Conservation (phyloP, 2,113 vertebrate species). For the Chroicocephalus ridibundus region DNA sequence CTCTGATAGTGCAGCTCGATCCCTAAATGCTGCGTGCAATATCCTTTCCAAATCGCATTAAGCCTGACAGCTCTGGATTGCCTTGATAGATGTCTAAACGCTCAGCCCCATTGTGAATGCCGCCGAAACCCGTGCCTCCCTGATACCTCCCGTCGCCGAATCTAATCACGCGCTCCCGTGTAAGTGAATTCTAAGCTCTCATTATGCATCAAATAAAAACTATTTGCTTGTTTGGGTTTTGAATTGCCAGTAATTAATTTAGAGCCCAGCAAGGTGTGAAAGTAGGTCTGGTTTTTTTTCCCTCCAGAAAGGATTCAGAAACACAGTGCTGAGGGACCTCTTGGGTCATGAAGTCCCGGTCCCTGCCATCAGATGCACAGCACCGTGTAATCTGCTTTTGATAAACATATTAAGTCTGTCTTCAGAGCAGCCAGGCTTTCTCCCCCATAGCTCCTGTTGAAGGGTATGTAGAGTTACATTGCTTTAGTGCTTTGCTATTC, state of each 20-base stretch:
- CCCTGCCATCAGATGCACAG: background rate
- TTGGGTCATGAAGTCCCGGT: background rate
- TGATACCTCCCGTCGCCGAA: fast-evolving
- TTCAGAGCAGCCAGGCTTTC: background rate
- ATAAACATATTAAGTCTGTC: background rate
- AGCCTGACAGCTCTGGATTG: background rate
- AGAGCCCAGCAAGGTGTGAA: background rate
- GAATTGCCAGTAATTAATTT: background rate
- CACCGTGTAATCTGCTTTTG: background rate
- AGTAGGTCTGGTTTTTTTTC: background rate
- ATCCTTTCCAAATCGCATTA: background rate
- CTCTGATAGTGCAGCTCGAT: background rate
- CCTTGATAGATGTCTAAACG: background rate
- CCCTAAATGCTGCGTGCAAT: background rate
- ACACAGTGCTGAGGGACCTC: background rate
- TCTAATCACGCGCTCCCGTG: fast-evolving
- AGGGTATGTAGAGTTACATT: background rate
- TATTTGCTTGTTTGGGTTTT: background rate
- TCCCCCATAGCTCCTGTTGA: background rate
- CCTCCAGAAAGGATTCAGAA: background rate
- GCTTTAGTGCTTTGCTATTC: background rate
- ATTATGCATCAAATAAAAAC: background rate
- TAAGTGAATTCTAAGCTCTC: background rate
- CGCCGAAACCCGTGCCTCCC: background rate
- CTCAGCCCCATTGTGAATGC: background rate